Base-by-base conservation (phyloP, 2,888 invertebrate genomes). In the Netelia inedita region DNA sequence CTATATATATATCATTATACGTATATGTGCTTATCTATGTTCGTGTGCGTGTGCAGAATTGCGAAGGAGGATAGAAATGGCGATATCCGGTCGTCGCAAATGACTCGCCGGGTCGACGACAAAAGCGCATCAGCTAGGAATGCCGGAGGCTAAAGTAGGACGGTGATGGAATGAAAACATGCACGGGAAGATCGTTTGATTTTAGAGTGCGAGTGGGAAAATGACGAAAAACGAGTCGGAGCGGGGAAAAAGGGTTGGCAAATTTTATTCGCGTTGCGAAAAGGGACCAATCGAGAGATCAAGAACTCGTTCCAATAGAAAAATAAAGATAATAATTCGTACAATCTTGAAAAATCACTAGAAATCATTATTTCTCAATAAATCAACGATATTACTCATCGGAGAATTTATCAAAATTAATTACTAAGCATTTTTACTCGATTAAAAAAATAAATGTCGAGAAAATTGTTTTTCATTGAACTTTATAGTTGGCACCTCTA, bases 101-200 rank as follows among this genome's bases (percentile, higher is more conserved):
- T 63, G 55, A 69, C 61, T 63, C 23, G 53, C 43, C 65, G 35
- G 55, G 46, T 57, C 55, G 73, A 73, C 73, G 59, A 53, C 35
- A n/a, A 10, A 21, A 50, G 11, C 50, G 55, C 63, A 55, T 63
- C 63, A 63, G 63, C 50, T 8, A n/a, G n/a, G n/a, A 5, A 10
- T 8, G 53, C n/a, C 11, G 1, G 28, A 71, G 65, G 82, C 81
- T 82, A 71, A 81, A 69, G 71, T 79, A 59, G 76, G 78, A 85
- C 79, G 83, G 83, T 82, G 84, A 71, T 73, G 19, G 75, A 82
- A 76, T 85, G 82, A 76, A 80, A 83, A 85, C 80, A 71, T 55
- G 66, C 57, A 74, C 68, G 59, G 11, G 11, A 79, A 66, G 66
- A 82, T 83, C 73, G 76, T 68, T 57, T 23, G 74, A 65, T 63